These are phyloP conservation scores for Pycnonotus jocosus DNA, from an alignment of 2,113 vertebrate genomes.

Conservation along the genomic window DNA sequence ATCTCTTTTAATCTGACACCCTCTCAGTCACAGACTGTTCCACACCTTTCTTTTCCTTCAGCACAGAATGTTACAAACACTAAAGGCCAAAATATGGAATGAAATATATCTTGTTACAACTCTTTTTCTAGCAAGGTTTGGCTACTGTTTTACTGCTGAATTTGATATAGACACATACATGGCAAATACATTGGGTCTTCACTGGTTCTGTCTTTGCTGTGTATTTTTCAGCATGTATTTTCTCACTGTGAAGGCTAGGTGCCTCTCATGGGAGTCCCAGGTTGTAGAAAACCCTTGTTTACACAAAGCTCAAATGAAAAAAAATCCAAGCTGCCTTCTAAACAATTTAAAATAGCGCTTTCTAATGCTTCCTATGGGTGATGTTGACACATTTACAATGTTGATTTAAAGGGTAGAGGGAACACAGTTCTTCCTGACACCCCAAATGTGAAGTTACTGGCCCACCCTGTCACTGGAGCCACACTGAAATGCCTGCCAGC, in stretches of 20 bases:
- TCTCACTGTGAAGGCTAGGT: not conserved
- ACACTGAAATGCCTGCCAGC: not conserved
- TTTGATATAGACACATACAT: not conserved
- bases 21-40: not conserved
- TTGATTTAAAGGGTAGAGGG: constrained; percentile 27
- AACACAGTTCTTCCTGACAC: not conserved
- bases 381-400: constrained; percentile 51
- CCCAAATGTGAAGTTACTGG: not conserved
- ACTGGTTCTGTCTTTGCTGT: not conserved
- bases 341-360: constrained; percentile 40
- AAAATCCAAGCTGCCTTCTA: constrained; percentile 37
- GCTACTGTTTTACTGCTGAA: not conserved
- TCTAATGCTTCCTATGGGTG: constrained; percentile 23
- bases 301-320: constrained; percentile 22
- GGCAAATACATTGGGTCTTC: not conserved
- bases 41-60: not conserved
- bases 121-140: not conserved
- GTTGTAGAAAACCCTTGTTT: not conserved
- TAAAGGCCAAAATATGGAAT: not conserved
- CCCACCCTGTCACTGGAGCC: not conserved
- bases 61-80: not conserved
- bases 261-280: not conserved
- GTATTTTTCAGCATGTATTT: not conserved
- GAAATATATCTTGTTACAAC: not conserved
- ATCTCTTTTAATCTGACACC: not conserved